phyloP scores from a whole-genome alignment of 2,797 vertebrate species.

The Oceanodroma leucorhoa region DNA sequence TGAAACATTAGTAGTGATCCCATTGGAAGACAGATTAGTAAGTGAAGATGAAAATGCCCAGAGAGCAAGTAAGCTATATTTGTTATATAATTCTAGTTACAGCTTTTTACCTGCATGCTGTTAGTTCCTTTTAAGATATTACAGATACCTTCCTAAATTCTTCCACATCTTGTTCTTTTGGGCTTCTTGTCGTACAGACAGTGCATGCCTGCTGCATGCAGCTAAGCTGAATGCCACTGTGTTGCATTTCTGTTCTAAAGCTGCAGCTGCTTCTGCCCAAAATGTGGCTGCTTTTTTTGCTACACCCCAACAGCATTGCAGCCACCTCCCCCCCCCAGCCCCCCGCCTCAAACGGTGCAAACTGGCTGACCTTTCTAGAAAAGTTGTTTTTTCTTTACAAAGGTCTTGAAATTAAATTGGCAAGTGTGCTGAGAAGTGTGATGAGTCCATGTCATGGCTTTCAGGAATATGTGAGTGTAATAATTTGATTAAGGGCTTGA shows the following conservation, averaged over 20 bases:
- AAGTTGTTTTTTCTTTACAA: neutral
- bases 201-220: fast-evolving
- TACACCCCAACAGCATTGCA: neutral
- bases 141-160: neutral
- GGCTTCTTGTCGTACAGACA: neutral
- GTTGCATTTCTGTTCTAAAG: neutral
- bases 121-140: neutral
- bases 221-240: neutral
- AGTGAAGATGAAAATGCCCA: neutral
- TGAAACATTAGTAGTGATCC: neutral
- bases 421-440: neutral
- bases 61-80: neutral
- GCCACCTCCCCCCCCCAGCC: fast-evolving
- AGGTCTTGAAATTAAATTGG: neutral
- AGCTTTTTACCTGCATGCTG: neutral
- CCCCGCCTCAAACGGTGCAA: neutral
- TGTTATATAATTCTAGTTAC: neutral
- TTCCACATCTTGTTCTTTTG: neutral
- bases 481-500: neutral
- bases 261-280: neutral
- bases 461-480: neutral
- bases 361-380: neutral
- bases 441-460: neutral
- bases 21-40: neutral
- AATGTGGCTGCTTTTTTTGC: neutral